Conservation (phyloP, 2,888 invertebrate species). For the Dryobota labecula region DNA sequence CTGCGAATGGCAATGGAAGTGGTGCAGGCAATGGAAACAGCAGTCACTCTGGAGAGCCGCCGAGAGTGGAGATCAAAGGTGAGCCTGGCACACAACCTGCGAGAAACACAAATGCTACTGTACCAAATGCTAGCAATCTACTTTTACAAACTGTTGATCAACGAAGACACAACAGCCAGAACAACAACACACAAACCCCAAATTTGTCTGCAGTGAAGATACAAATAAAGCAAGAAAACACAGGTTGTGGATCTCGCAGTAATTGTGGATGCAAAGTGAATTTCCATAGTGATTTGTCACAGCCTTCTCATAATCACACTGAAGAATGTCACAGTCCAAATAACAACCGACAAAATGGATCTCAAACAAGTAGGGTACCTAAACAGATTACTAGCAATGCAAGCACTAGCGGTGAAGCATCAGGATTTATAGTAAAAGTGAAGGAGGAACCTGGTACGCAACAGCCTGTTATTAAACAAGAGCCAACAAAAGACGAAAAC, state of each 20-base stretch:
- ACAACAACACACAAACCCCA: constrained; percentile 47
- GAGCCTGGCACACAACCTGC: constrained; percentile 75
- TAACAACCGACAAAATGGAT: constrained; percentile 70
- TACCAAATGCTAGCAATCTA: constrained; percentile 56
- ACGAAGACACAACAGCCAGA: constrained; percentile 50
- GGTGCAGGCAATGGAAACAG: constrained; percentile 45
- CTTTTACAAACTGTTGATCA: constrained; percentile 52
- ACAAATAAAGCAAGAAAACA: constrained; percentile 73
- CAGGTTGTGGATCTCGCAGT: constrained; percentile 59
- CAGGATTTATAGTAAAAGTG: constrained; percentile 69
- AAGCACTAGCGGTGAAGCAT: constrained; percentile 56
- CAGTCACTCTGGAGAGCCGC: constrained; percentile 52
- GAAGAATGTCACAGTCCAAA: constrained; percentile 69
- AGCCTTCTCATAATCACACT: constrained; percentile 62
- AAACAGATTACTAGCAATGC: constrained; percentile 66
- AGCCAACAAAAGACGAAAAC: constrained; percentile 62
- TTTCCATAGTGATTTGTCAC: constrained; percentile 46
- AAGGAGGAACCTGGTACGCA: constrained; percentile 79
- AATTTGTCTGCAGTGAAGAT: constrained; percentile 48
- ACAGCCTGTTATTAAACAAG: constrained; percentile 75
- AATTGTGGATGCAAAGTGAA: constrained; percentile 63
- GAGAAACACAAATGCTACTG: constrained; percentile 60
- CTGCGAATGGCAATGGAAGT: constrained; percentile 50
- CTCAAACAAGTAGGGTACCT: constrained; percentile 66
- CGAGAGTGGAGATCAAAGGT: constrained; percentile 76